A percentile compares a stretch with the other conserved stretches of the same genome.
These are phyloP conservation scores for Mamestra configurata DNA, from an alignment of 1,140 invertebrate genomes.

Conservation along the genomic window DNA sequence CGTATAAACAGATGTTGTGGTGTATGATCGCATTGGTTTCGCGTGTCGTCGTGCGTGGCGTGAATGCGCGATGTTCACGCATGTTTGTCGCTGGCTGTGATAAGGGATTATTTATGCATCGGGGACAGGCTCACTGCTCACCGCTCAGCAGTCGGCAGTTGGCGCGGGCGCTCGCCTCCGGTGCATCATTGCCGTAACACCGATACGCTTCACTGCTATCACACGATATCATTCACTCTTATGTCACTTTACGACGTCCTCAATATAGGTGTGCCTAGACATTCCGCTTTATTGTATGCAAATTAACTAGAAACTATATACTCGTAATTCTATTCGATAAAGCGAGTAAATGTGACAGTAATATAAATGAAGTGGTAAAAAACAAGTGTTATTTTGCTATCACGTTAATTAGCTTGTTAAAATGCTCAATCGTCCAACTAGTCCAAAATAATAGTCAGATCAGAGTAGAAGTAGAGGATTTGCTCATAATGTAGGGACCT, in stretches of 20 bases:
- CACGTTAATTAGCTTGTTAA: neutral
- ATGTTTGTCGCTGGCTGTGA: constrained; percentile 51
- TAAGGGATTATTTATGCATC: constrained; percentile 71
- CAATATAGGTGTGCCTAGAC: constrained; percentile 45
- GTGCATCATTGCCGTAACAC: constrained; percentile 51
- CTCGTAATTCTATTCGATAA: constrained; percentile 7
- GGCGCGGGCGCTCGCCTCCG: constrained; percentile 45
- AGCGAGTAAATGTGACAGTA: constrained; percentile 32
- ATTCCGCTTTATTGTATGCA: constrained; percentile 56
- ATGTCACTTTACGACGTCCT: constrained; percentile 47
- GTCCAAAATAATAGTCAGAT: neutral
- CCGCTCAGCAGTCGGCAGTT: too few relatives aligned
- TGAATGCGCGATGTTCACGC: constrained; percentile 53
- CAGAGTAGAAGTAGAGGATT: too few relatives aligned
- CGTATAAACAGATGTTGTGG: neutral
- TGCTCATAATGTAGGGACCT: neutral
- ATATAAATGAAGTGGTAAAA: constrained; percentile 5
- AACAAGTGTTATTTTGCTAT: constrained; percentile 3
- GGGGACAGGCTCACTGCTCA: constrained; percentile 48
- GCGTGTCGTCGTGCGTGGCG: constrained; percentile 27
- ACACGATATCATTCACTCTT: constrained; percentile 44
- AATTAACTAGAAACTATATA: constrained; percentile 52
- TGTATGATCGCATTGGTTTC: constrained; percentile 24
- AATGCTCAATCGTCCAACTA: neutral
- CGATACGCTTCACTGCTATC: constrained; percentile 55